Conservation (phyloP, 2,113 vertebrate genomes). For the Pao palembangensis region DNA sequence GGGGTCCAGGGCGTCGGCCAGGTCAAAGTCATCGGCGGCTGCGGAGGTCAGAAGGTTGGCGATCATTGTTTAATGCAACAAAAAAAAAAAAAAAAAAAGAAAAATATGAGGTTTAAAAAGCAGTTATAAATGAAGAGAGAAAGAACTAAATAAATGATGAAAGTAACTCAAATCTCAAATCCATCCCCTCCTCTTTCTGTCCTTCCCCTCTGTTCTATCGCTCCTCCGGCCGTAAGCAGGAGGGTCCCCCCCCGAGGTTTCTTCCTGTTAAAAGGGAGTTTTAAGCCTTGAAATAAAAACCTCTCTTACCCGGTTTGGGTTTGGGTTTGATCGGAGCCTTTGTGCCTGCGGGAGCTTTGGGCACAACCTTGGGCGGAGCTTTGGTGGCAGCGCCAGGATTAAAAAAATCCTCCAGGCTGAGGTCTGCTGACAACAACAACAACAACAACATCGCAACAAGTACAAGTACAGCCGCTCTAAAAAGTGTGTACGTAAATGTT, state of each 20-base stretch:
- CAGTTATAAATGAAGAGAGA: background rate
- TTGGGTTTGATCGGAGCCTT: conserved; percentile 61
- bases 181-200: background rate
- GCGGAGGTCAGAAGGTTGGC: conserved; percentile 21
- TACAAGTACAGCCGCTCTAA: no score
- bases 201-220: background rate
- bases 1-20: conserved; percentile 81
- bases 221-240: background rate
- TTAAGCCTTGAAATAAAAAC: no score
- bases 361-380: conserved; percentile 36
- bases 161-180: background rate
- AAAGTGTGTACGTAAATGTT: no score
- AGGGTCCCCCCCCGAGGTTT: no score
- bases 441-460: background rate
- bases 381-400: conserved; percentile 20
- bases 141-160: background rate
- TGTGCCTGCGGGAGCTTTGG: conserved; percentile 34
- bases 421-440: conserved; percentile 9
- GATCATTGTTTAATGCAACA: conserved; percentile 1
- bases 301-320: conserved; percentile 63
- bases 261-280: background rate
- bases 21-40: conserved; percentile 68
- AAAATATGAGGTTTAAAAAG: background rate
- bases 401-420: conserved; percentile 1
- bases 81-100: background rate